Evolutionary conservation across 2,113 vertebrate species (phyloP), one percentile per base, ranked within the genome.

Genomic region (Erythrocercus mccallii): DNA sequence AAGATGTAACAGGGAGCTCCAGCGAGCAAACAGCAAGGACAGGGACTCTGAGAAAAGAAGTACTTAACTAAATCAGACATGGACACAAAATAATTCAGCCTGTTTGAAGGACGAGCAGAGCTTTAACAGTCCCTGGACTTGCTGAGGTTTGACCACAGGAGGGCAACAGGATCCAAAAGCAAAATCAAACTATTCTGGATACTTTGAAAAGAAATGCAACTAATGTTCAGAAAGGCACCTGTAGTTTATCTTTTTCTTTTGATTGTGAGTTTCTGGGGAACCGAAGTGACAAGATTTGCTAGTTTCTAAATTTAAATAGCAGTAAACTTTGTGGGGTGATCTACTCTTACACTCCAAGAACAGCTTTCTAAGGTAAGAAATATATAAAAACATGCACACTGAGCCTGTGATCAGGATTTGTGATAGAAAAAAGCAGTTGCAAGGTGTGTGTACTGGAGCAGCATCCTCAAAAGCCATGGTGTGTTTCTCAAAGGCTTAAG

Each of bases 131-230:
- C 69, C 28, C 30, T 0, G 3, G 60, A 17, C 27, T 77, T 95
- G 53, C 62, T 30, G 62, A 37, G 69, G 58, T 73, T 74, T 83
- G 92, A 90, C 95, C 95, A 95, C 96, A 64, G 65, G 94, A 92
- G 95, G 95, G 95, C 95, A 94, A 83, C 66, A 37, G 48, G 73
- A 66, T 40, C 64, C 20, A 31, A 78, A 86, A 20, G 12, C 76
- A 88, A 83, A 90, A 65, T 40, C 50, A 37, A 72, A 37, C 22
- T n/a, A 0, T 20, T 65, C 50, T 61, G 58, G 37, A 70, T 38
- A 17, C 71, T 9, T 3, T 2, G 44, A 70, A 47, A 58, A 51
- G 33, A 81, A 86, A 92, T n/a, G 9, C 51, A 45, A 28, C 81
- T 88, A 65, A 78, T 0, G 1, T 23, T 65, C 40, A 42, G 11